These are phyloP conservation scores for Enteromius unitaeniatus DNA, from an alignment of 2,797 vertebrate species.

Conservation along the genomic window DNA sequence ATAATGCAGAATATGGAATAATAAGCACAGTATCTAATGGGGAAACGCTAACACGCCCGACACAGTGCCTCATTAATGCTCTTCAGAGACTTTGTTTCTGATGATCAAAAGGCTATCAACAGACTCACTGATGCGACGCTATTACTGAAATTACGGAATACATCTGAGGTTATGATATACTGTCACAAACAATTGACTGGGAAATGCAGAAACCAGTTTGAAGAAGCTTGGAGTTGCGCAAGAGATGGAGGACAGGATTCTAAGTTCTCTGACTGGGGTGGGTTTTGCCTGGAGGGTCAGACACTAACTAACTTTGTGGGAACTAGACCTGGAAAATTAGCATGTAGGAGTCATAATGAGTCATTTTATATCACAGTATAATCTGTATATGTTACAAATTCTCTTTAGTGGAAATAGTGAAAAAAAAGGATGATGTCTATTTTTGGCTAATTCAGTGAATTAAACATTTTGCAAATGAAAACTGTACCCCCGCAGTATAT, in stretches of 20 bases:
- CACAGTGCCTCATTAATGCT: slow-evolving; percentile 57
- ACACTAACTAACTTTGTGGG: neutral
- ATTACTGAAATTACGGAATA: slow-evolving; percentile 55
- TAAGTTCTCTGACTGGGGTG: neutral
- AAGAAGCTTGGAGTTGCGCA: slow-evolving; percentile 3
- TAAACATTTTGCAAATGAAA: neutral
- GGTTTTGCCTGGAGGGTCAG: slow-evolving; percentile 20
- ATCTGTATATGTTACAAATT: neutral
- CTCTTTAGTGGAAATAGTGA: neutral
- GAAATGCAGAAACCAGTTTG: slow-evolving; percentile 24
- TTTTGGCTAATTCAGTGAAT: neutral
- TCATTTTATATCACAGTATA: slow-evolving; percentile 1
- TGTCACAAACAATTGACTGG: slow-evolving; percentile 45
- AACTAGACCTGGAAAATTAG: neutral
- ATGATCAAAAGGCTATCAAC: slow-evolving; percentile 52
- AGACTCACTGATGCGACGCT: slow-evolving; percentile 58
- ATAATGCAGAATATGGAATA: slow-evolving; percentile 47
- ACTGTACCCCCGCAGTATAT: neutral
- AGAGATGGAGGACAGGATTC: neutral
- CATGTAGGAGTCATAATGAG: slow-evolving; percentile 20
- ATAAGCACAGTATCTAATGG: slow-evolving; percentile 58
- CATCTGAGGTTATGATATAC: slow-evolving; percentile 47
- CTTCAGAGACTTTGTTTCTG: slow-evolving; percentile 53
- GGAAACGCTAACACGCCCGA: slow-evolving; percentile 52
- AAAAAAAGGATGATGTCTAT: neutral